Percentiles rank a stretch among this genome's conserved stretches.
Conservation (phyloP, 1,140 invertebrate species). For the Harlomillsia oculata region DNA sequence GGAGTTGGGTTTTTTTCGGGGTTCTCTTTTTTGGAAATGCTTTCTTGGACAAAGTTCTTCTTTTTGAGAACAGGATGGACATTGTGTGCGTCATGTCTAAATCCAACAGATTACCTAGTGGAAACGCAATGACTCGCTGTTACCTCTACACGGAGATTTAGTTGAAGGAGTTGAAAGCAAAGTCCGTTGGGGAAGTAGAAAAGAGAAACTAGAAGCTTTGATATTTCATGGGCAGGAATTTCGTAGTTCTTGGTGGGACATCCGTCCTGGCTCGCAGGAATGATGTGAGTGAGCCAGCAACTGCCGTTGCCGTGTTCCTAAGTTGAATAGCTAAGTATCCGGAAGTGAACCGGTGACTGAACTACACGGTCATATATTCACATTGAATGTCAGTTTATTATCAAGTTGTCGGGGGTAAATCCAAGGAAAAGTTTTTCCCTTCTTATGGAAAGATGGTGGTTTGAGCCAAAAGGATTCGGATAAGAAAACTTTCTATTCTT, state of each 20-base stretch:
- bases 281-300: neutral
- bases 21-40: too few relatives aligned
- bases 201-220: too few relatives aligned
- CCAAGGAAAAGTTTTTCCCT: constrained; percentile 11
- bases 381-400: constrained; percentile 21
- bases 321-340: constrained; percentile 20
- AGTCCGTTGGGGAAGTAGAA: neutral
- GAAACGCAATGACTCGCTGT: constrained; percentile 1
- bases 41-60: too few relatives aligned
- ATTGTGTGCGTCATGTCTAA: constrained; percentile 15
- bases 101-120: constrained; percentile 10
- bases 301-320: neutral
- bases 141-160: constrained; percentile 11
- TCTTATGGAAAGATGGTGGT: constrained; percentile 12
- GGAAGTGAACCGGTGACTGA: constrained; percentile 9
- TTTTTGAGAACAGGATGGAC: constrained; percentile 8
- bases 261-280: neutral
- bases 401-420: constrained; percentile 15
- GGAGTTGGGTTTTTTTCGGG: too few relatives aligned
- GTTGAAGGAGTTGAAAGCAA: constrained; percentile 13
- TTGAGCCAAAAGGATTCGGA: constrained; percentile 1
- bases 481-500: too few relatives aligned
- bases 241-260: neutral
- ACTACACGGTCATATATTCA: constrained; percentile 12
- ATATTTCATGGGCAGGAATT: neutral